Evolutionary conservation across 2,888 invertebrate genomes (phyloP).

Genomic region (Chymomyza procnemis): DNA sequence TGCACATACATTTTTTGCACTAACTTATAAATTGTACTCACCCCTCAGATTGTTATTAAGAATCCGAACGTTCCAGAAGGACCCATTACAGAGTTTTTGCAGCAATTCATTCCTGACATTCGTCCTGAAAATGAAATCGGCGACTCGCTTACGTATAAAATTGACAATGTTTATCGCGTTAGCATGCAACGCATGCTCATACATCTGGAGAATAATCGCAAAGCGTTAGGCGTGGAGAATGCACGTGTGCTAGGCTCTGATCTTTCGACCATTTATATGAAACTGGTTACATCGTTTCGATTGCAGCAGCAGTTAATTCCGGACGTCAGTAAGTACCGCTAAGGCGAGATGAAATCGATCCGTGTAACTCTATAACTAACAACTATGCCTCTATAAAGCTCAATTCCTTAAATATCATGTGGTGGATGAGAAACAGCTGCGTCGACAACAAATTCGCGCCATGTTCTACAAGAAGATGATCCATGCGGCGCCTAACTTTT

Average conservation of each 20-base stretch:
- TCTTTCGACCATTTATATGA: slow-evolving; percentile 65
- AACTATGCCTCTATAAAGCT: slow-evolving; percentile 29
- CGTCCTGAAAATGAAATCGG: slow-evolving; percentile 68
- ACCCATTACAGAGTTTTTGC: slow-evolving; percentile 58
- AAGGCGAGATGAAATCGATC: not conserved
- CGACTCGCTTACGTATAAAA: slow-evolving; percentile 58
- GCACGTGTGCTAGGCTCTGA: slow-evolving; percentile 57
- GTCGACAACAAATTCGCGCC: slow-evolving; percentile 58
- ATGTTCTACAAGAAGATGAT: slow-evolving; percentile 69
- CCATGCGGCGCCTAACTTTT: slow-evolving; percentile 61
- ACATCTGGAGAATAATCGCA: slow-evolving; percentile 56
- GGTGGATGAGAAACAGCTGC: slow-evolving; percentile 41
- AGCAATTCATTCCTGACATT: slow-evolving; percentile 35
- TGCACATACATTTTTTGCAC: not conserved
- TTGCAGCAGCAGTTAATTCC: slow-evolving; percentile 54
- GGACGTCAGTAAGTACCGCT: slow-evolving; percentile 62
- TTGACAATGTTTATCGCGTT: slow-evolving; percentile 32
- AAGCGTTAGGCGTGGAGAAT: slow-evolving; percentile 54
- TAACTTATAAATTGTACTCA: too few relatives aligned
- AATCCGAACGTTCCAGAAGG: slow-evolving; percentile 48
- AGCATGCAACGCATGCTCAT: slow-evolving; percentile 58
- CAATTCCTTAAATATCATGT: slow-evolving; percentile 59
- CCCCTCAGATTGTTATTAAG: slow-evolving; percentile 55
- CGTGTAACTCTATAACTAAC: not conserved
- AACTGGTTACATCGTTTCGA: slow-evolving; percentile 52